Percentiles rank a stretch among this genome's conserved stretches.
phyloP scores from a whole-genome alignment of 2,888 invertebrate species.

The Sylvicola cinctus region DNA sequence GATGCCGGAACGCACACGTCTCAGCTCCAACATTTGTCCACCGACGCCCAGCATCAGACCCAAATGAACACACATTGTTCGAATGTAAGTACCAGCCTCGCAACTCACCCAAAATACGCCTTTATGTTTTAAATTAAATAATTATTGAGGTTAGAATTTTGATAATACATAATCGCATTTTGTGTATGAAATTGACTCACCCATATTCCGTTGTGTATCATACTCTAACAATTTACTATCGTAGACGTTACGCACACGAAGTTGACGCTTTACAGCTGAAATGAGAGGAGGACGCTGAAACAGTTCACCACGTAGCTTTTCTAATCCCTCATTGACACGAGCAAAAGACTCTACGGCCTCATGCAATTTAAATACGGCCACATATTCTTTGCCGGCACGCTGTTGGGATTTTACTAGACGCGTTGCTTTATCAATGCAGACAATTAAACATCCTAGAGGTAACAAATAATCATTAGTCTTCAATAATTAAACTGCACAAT shows the following conservation, averaged over 20 bases:
- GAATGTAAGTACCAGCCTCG: conserved; percentile 96
- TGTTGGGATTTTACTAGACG: conserved; percentile 96
- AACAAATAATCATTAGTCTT: too few relatives aligned
- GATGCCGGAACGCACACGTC: conserved; percentile 82
- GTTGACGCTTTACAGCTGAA: conserved; percentile 94
- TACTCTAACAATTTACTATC: conserved; percentile 83
- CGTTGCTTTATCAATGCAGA: conserved; percentile 93
- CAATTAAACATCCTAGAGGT: conserved; percentile 79
- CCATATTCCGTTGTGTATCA: conserved; percentile 66
- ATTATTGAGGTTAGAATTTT: conserved; percentile 5
- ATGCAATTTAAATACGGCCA: conserved; percentile 89
- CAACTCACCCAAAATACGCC: conserved; percentile 96
- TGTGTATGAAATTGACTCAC: too few relatives aligned
- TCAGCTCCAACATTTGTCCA: conserved; percentile 94
- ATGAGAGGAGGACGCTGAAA: conserved; percentile 99
- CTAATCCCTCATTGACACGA: conserved; percentile 45
- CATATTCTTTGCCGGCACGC: conserved; percentile 96
- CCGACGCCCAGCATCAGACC: conserved; percentile 90
- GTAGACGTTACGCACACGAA: conserved; percentile 88
- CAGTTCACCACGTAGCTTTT: conserved; percentile 80
- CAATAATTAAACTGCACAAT: conserved; percentile 16
- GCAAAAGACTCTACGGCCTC: conserved; percentile 58
- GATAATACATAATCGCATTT: too few relatives aligned
- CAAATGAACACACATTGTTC: conserved; percentile 96
- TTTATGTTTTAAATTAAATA: conserved; percentile 19